Conservation (phyloP, 2,888 invertebrate genomes). For the Lissocephala sabroskyi region DNA sequence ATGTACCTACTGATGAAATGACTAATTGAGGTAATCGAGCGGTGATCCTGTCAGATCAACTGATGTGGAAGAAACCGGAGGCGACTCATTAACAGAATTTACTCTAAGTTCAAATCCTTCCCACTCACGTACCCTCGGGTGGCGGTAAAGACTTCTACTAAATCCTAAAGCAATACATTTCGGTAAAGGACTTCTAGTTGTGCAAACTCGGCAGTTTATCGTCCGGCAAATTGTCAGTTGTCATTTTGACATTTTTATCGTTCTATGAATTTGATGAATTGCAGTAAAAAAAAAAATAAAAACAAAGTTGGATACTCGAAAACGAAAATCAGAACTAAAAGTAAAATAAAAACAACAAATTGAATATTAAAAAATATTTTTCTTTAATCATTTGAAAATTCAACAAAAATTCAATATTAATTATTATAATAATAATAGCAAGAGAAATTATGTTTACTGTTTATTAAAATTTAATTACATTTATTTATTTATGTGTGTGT, state of each 20-base stretch:
- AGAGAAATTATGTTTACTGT: constrained; percentile 37
- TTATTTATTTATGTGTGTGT: constrained; percentile 40
- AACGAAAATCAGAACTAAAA: constrained; percentile 22
- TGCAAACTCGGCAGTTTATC: constrained; percentile 49
- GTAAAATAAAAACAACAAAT: constrained; percentile 25
- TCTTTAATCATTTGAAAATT: constrained; percentile 70
- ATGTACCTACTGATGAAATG: no score
- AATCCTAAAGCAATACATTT: constrained; percentile 39
- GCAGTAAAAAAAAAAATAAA: constrained; percentile 32
- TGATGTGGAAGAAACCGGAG: no score
- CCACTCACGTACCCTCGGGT: no score
- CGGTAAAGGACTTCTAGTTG: constrained; percentile 26
- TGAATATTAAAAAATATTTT: constrained; percentile 61
- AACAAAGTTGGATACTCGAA: constrained; percentile 30
- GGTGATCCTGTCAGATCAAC: no score
- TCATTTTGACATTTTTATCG: constrained; percentile 3
- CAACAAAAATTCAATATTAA: constrained; percentile 70
- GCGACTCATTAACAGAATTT: no score
- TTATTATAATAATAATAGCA: constrained; percentile 56
- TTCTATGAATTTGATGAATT: constrained; percentile 15
- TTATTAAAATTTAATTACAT: constrained; percentile 49
- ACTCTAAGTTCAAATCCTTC: no score
- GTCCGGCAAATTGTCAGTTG: constrained; percentile 26
- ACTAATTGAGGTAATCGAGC: no score
- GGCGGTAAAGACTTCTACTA: constrained; percentile 13